Evolutionary conservation across 1,140 invertebrate species (phyloP), one percentile per base, ranked within the genome.

Genomic region (Lasaia peninsularis): DNA sequence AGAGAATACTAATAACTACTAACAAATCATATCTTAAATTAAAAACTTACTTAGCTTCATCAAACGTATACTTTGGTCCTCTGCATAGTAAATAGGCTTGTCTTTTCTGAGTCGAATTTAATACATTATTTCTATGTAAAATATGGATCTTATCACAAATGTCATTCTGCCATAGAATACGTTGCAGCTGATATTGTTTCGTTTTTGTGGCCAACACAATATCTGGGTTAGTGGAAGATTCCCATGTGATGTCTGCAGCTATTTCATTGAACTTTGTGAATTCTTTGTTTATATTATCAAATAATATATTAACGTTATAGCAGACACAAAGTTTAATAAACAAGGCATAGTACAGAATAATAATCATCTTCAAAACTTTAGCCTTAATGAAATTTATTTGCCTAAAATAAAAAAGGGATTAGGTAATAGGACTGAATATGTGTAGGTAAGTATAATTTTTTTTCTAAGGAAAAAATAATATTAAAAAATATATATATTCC

Each of bases 21-120:
- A n/a, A n/a, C n/a, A n/a, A n/a, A n/a, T n/a, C n/a, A n/a, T n/a
- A n/a, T n/a, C n/a, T n/a, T n/a, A n/a, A 60, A 56, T 34, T 34
- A 9, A 28, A 48, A 21, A 40, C 34, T 58, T 69, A 86, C 82
- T 75, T 77, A 11, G 67, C 69, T 64, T 86, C 78, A 12, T 72
- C 56, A 49, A 63, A 63, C 37, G 61, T 75, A 34, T 55, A 86
- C 9, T 56, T 71, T 1, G 76, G 72, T 34, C 74, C 80, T 64
- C 75, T 70, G 40, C 79, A 84, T 28, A 84, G 21, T 2, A 86
- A 59, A 69, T 76, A 78, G 3, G 64, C 63, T 58, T 81, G 79
- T 40, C 79, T 71, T 11, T 56, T 56, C 31, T 81, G 75, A 20
- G 77, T 77, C 18, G 33, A 44, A 53, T 83, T 84, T n/a, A 80